Percentiles rank a stretch among this genome's conserved stretches.
These are phyloP conservation scores for Hyposmocoma kahamanoa DNA, from an alignment of 1,140 invertebrate genomes.

Conservation along the genomic window DNA sequence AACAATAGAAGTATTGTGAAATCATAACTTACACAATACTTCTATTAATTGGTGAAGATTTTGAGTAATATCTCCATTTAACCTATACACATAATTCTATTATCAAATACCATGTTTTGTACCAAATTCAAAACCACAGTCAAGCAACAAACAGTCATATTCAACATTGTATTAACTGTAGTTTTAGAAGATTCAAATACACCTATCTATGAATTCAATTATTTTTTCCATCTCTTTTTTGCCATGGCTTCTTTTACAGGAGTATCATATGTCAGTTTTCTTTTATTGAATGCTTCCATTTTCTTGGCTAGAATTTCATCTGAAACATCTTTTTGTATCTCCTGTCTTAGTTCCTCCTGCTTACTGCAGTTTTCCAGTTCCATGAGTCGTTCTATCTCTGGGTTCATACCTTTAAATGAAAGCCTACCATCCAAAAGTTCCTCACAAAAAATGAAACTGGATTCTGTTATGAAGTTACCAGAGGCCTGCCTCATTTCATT, in stretches of 20 bases:
- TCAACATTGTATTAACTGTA: no score
- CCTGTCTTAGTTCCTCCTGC: slow-evolving; percentile 42
- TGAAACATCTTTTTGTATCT: slow-evolving; percentile 78
- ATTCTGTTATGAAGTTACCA: slow-evolving; percentile 83
- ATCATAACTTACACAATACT: no score
- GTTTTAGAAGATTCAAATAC: no score
- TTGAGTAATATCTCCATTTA: no score
- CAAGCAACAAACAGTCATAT: no score
- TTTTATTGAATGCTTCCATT: slow-evolving; percentile 74
- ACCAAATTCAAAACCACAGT: no score
- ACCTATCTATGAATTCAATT: no score
- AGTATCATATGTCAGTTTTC: slow-evolving; percentile 29
- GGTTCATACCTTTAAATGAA: slow-evolving; percentile 92
- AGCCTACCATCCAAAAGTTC: slow-evolving; percentile 85
- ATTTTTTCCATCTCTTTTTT: slow-evolving; percentile 39
- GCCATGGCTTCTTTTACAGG: slow-evolving; percentile 28
- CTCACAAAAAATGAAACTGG: slow-evolving; percentile 84
- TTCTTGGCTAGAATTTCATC: slow-evolving; percentile 75
- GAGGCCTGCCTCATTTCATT: slow-evolving; percentile 74
- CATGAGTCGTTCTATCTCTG: slow-evolving; percentile 87
- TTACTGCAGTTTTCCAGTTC: slow-evolving; percentile 63
- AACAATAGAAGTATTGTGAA: no score
- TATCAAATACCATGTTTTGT: no score
- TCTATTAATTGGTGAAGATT: no score
- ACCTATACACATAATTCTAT: no score